Base-by-base conservation (phyloP, 2,888 invertebrate genomes). In the Gari tellinella region DNA sequence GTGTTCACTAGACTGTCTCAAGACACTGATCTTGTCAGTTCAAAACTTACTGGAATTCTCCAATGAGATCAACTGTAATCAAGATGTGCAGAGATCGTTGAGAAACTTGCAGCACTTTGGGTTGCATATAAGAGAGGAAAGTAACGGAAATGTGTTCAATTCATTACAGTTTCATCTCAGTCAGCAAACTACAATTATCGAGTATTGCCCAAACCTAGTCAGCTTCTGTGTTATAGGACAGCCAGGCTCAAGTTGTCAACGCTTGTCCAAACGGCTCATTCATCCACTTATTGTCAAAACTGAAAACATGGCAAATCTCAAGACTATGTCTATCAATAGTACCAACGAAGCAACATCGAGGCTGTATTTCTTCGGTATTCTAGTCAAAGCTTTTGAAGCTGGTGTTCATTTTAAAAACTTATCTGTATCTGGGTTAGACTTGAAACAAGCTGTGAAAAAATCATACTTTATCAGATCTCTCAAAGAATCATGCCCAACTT, bases 281-380 rank as follows among this genome's bases (percentile, higher is more conserved):
- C 87, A 89, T 41, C 89, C 90, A 21, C 83, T 88, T 57, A 85
- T 90, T 45, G 80, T 83, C 17, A 86, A 87, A 66, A 79, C 84
- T 12, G 82, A 86, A 37, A 85, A 87, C 41, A 72, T 88, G 62
- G 74, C 73, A 65, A 85, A 86, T 48, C 72, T 90, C 45, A 85
- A 82, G 60, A 84, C 82, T 2, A 82, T 90, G 80, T 85, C 86
- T 25, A 84, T 90, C 43, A 89, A 89, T 48, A 85, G 82, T 72
- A 89, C 89, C 58, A 87, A 88, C 41, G 89, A 90, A 76, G 88
- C 90, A 12, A 88, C 88, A 21, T 89, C 90, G 23, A 82, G 90
- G 55, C 86, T 90, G 78, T 88, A 90, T 62, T 90, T 89, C 81
- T 90, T 89, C 64, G 89, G 89, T 26, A 86, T 88, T n/a, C 70